Conservation (phyloP, 2,797 vertebrate genomes). For the Amphiprion clarkii region DNA sequence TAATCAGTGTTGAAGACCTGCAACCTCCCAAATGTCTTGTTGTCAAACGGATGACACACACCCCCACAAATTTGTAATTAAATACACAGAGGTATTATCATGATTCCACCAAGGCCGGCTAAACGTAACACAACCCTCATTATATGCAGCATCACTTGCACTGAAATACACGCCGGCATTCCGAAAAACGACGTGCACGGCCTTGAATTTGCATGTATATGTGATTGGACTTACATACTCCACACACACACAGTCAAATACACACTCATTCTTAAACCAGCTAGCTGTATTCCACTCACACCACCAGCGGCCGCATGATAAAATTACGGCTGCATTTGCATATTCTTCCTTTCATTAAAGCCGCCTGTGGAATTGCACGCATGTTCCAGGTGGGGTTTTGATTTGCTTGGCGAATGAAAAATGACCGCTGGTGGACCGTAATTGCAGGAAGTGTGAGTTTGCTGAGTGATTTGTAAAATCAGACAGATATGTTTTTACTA, state of each 20-base stretch:
- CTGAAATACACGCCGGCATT: neutral
- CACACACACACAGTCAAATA: neutral
- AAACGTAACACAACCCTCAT: no score
- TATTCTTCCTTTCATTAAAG: constrained; percentile 41
- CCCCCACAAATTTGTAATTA: constrained; percentile 9
- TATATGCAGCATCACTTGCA: constrained; percentile 6
- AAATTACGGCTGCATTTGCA: constrained; percentile 52
- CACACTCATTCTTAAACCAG: no score
- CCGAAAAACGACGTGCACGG: neutral
- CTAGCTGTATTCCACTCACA: constrained; percentile 28
- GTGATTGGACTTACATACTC: constrained; percentile 3
- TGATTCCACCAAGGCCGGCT: neutral
- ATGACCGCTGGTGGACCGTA: constrained; percentile 14
- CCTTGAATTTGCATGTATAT: constrained; percentile 28
- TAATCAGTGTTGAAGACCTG: neutral
- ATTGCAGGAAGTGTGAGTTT: constrained; percentile 23
- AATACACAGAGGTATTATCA: neutral
- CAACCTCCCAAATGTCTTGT: neutral
- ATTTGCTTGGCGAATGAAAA: constrained; percentile 48
- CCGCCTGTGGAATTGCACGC: neutral
- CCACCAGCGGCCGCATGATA: neutral
- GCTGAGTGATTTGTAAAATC: constrained; percentile 5
- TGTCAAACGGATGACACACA: neutral
- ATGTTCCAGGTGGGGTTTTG: constrained; percentile 18
- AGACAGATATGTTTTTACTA: neutral